Percentiles rank a stretch among this genome's conserved stretches.
Evolutionary conservation across 2,113 vertebrate species (phyloP).

Genomic region (Spea multiplicata): DNA sequence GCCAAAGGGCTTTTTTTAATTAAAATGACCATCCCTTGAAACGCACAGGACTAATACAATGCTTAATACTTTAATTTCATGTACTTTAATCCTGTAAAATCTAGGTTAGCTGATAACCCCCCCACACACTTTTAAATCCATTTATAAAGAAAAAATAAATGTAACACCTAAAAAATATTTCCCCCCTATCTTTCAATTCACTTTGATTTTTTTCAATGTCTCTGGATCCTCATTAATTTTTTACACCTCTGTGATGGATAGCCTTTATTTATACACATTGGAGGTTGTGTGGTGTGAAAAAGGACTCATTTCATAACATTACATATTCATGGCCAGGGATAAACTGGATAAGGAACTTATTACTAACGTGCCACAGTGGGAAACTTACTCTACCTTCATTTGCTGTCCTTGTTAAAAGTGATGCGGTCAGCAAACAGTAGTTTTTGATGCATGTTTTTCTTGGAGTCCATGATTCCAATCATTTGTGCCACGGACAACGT

Average conservation of each 20-base stretch:
- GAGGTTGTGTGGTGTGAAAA: slow-evolving; percentile 90
- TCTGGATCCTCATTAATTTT: slow-evolving; percentile 88
- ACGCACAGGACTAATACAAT: too few relatives aligned
- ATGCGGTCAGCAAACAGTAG: slow-evolving; percentile 71
- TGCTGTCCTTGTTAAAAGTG: slow-evolving; percentile 82
- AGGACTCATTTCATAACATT: slow-evolving; percentile 97
- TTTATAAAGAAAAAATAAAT: too few relatives aligned
- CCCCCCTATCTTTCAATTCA: slow-evolving; percentile 61
- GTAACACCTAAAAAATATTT: too few relatives aligned
- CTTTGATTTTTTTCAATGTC: slow-evolving; percentile 65
- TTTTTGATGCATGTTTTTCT: not conserved
- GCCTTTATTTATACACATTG: slow-evolving; percentile 95
- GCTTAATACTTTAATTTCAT: too few relatives aligned
- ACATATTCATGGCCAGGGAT: slow-evolving; percentile 98
- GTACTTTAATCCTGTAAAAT: too few relatives aligned
- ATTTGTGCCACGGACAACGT: too few relatives aligned
- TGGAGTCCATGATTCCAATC: too few relatives aligned
- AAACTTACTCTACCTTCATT: slow-evolving; percentile 82
- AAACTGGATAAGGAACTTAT: slow-evolving; percentile 90
- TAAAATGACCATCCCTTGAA: too few relatives aligned
- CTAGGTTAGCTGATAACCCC: too few relatives aligned
- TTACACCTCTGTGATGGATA: slow-evolving; percentile 88
- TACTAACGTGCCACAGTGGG: slow-evolving; percentile 97
- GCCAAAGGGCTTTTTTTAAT: too few relatives aligned
- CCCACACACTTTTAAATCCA: too few relatives aligned